These are phyloP conservation scores for Zaprionus taronus DNA, from an alignment of 1,140 invertebrate species.

Conservation along the genomic window DNA sequence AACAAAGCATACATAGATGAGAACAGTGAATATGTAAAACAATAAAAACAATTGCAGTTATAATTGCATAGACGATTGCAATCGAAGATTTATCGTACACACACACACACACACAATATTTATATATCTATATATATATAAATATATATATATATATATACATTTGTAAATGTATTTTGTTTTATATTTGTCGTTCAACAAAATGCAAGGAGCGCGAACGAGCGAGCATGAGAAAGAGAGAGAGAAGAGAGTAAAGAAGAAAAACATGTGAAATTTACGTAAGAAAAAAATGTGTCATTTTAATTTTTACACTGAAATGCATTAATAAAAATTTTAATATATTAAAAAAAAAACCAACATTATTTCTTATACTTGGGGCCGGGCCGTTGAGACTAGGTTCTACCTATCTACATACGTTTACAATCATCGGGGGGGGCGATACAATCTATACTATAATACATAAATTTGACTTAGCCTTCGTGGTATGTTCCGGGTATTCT, in stretches of 20 bases:
- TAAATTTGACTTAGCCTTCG: background rate
- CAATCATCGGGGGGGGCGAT: background rate
- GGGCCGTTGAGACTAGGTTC: background rate
- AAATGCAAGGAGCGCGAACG: constrained; percentile 49
- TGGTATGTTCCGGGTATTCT: background rate
- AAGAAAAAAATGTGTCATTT: constrained; percentile 75
- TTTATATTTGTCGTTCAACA: constrained; percentile 66
- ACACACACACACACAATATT: constrained; percentile 17
- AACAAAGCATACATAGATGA: constrained; percentile 56
- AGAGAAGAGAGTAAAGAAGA: constrained; percentile 27
- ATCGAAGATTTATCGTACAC: constrained; percentile 36
- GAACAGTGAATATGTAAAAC: constrained; percentile 70
- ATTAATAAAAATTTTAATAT: constrained; percentile 77
- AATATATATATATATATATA: constrained; percentile 14
- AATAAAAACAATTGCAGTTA: constrained; percentile 69
- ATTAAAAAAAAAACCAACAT: constrained; percentile 49
- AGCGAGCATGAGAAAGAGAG: constrained; percentile 28
- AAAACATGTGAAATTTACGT: constrained; percentile 73
- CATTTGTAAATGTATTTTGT: constrained; percentile 62
- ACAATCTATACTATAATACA: background rate
- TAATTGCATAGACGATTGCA: constrained; percentile 62
- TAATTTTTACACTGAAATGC: constrained; percentile 78
- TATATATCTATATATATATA: constrained; percentile 37
- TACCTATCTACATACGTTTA: background rate
- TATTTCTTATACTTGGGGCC: background rate